Evolutionary conservation across 2,797 vertebrate genomes (phyloP), one percentile per base, ranked within the genome.

Genomic region (Aldrovandia affinis): DNA sequence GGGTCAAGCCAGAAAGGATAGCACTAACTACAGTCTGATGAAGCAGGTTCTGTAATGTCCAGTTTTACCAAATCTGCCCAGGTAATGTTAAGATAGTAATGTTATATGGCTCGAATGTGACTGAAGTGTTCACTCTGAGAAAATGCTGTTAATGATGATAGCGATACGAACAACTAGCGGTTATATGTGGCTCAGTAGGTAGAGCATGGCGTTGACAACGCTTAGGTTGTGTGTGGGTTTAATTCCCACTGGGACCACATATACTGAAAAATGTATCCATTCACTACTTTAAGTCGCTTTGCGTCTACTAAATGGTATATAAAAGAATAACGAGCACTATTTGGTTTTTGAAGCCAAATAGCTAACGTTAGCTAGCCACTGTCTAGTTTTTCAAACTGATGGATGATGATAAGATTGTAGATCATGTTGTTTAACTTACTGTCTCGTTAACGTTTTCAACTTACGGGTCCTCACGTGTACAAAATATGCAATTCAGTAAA

Each of bases 31-130:
- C n/a, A n/a, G n/a, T n/a, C n/a, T n/a, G n/a, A n/a, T n/a, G n/a
- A 30, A 77, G 75, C 12, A 36, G 30, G 39, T 65, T 57, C 80
- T 7, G 86, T 78, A 10, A 96, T 96, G 96, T 95, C 96, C 33
- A 96, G 92, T 92, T 96, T 96, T 87, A 95, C 95, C 6, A 94
- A 95, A 94, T 93, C 94, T 84, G 95, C 95, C 6, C 95, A 96
- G 96, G 96, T 96, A n/a, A n/a, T n/a, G n/a, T n/a, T n/a, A 92
- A 89, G 4, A 8, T 50, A 50, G 18, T 42, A 22, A 4, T 22
- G 22, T 73, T 39, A 42, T 42, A 5, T 42, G 36, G 33, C 36
- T 4, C 36, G 10, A 4, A 30, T 33, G 28, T 15, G 63, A n/a
- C 25, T 61, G 28, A 68, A 3, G 14, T 42, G 30, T 73, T 12